Conservation (phyloP, 1,140 invertebrate genomes). For the Drosophila navojoa region DNA sequence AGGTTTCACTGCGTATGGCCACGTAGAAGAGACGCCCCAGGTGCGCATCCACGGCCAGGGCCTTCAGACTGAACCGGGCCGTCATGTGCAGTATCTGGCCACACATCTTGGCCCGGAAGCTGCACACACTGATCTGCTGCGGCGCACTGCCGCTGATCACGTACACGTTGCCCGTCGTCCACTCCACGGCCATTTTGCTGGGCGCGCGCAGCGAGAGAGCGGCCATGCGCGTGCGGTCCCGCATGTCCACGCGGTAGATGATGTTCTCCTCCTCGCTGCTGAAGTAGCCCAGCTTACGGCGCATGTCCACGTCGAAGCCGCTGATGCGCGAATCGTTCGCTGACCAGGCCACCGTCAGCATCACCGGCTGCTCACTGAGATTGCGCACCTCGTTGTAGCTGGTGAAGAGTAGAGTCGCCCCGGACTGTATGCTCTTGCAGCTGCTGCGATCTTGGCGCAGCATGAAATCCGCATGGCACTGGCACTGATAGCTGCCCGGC, state of each 20-base stretch:
- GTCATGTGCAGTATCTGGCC: constrained; percentile 86
- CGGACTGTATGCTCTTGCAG: constrained; percentile 88
- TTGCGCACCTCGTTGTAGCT: constrained; percentile 85
- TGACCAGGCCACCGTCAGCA: constrained; percentile 79
- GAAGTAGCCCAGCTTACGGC: constrained; percentile 80
- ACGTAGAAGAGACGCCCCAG: constrained; percentile 86
- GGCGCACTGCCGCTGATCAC: constrained; percentile 87
- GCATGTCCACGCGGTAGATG: constrained; percentile 65
- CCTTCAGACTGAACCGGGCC: constrained; percentile 81
- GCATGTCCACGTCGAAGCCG: constrained; percentile 85
- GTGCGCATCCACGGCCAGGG: constrained; percentile 85
- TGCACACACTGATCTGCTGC: constrained; percentile 85
- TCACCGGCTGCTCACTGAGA: constrained; percentile 80
- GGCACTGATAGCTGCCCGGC: constrained; percentile 89
- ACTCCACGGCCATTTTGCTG: constrained; percentile 89
- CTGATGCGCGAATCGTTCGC: constrained; percentile 83
- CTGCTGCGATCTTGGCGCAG: constrained; percentile 87
- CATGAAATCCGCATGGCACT: constrained; percentile 88
- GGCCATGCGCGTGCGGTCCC: constrained; percentile 51
- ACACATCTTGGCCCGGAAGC: constrained; percentile 85
- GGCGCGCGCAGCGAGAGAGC: constrained; percentile 87
- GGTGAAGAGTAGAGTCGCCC: constrained; percentile 85
- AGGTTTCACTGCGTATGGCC: constrained; percentile 77
- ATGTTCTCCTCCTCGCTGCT: constrained; percentile 79
- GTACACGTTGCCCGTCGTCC: constrained; percentile 90